Percentiles rank a stretch among this genome's conserved stretches.
Evolutionary conservation across 1,140 invertebrate genomes (phyloP).

Genomic region (Tenebrio molitor): DNA sequence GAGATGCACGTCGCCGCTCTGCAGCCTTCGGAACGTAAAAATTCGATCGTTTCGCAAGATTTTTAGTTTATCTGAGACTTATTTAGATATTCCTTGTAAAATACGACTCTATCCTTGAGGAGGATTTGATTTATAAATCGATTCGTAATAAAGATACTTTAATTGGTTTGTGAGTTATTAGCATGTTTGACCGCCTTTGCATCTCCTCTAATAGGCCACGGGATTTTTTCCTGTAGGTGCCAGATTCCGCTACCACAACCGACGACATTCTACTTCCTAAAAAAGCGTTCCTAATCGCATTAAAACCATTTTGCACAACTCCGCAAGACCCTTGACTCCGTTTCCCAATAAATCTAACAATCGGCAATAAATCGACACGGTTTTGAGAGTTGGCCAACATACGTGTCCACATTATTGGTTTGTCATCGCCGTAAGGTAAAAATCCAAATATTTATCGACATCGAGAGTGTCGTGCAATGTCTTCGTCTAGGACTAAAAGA

Average conservation of each 20-base stretch:
- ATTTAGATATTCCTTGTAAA: background rate
- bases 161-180: background rate
- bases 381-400: background rate
- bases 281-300: constrained; percentile 17
- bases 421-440: constrained; percentile 1
- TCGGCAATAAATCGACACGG: constrained; percentile 20
- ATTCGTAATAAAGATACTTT: background rate
- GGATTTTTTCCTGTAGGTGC: background rate
- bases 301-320: constrained; percentile 28
- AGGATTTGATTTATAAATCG: constrained; percentile 17
- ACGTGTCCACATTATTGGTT: background rate
- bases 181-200: background rate
- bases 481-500: constrained; percentile 10
- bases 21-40: constrained; percentile 10
- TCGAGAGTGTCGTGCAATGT: constrained; percentile 11
- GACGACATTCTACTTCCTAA: background rate
- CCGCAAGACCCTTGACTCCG: constrained; percentile 10
- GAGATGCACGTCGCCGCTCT: background rate
- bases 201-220: background rate
- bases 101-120: constrained; percentile 10
- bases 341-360: constrained; percentile 27
- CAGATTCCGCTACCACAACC: too few relatives aligned
- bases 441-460: background rate
- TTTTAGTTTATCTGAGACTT: constrained; percentile 8
- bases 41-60: constrained; percentile 9